phyloP scores from a whole-genome alignment of 2,888 invertebrate genomes.

The Pherbina coryleti region DNA sequence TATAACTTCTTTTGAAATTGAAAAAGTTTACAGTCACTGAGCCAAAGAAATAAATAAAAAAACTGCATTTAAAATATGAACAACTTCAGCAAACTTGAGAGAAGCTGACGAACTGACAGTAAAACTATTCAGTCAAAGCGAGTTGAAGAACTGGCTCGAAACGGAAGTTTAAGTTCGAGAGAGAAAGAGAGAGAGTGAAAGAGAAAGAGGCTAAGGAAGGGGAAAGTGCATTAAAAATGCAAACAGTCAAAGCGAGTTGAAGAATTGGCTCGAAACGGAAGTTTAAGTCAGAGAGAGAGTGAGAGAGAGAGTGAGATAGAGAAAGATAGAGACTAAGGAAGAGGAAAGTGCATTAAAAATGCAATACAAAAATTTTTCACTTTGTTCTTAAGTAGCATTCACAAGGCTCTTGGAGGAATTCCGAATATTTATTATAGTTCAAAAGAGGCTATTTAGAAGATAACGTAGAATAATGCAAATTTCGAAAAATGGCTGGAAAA shows the following conservation, averaged over 20 bases:
- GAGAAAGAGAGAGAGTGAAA: not conserved
- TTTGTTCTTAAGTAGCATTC: no score
- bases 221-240: not conserved
- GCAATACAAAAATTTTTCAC: no score
- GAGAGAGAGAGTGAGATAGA: not conserved
- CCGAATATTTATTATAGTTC: no score
- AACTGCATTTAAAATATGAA: constrained; percentile 5
- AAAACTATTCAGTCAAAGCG: not conserved
- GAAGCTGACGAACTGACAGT: not conserved
- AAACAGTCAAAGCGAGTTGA: no score
- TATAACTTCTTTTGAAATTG: constrained; percentile 2
- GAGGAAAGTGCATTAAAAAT: not conserved
- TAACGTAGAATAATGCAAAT: no score
- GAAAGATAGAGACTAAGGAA: not conserved
- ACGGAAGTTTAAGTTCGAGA: not conserved
- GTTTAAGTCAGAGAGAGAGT: not conserved
- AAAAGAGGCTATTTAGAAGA: no score
- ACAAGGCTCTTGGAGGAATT: no score
- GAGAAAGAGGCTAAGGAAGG: not conserved
- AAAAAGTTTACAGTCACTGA: not conserved
- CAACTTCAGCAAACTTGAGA: not conserved
- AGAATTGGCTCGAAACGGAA: not conserved
- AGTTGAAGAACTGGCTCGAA: not conserved
- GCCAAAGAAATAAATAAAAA: not conserved
- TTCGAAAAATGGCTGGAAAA: no score